phyloP scores from a whole-genome alignment of 2,113 vertebrate species.

The Calcarius ornatus region DNA sequence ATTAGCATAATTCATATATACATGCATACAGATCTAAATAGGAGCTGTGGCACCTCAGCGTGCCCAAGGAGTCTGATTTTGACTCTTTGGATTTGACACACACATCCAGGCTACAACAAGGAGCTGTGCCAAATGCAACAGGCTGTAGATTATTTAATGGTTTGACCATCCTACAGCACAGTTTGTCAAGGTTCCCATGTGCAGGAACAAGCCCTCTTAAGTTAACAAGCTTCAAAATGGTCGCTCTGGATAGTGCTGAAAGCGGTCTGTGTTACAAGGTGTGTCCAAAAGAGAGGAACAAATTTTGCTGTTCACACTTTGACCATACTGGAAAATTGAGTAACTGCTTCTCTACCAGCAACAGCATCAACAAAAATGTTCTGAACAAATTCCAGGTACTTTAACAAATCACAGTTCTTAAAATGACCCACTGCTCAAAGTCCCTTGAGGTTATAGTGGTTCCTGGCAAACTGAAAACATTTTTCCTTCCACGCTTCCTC shows the following conservation, averaged over 20 bases:
- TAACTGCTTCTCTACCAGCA: not conserved
- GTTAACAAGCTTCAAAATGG: not conserved
- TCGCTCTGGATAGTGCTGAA: not conserved
- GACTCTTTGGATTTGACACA: not conserved
- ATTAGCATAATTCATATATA: not conserved
- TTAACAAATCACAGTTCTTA: not conserved
- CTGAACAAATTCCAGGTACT: not conserved
- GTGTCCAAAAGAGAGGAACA: not conserved
- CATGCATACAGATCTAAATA: not conserved
- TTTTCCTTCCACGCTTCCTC: conserved; percentile 2
- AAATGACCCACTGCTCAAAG: not conserved
- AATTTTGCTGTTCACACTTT: not conserved
- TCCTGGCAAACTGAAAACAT: conserved; percentile 11
- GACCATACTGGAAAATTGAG: not conserved
- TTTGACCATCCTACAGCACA: not conserved
- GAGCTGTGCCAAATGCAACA: not conserved
- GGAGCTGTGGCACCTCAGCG: not conserved
- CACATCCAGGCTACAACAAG: not conserved
- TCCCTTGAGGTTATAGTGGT: not conserved
- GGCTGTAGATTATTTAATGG: not conserved
- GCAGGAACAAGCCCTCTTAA: not conserved
- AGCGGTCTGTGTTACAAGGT: not conserved
- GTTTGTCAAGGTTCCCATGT: not conserved
- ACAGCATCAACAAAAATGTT: not conserved
- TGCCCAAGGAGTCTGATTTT: not conserved